A percentile compares a stretch with the other conserved stretches of the same genome.
Conservation (phyloP, 2,888 invertebrate species). For the Mystacides longicornis region DNA sequence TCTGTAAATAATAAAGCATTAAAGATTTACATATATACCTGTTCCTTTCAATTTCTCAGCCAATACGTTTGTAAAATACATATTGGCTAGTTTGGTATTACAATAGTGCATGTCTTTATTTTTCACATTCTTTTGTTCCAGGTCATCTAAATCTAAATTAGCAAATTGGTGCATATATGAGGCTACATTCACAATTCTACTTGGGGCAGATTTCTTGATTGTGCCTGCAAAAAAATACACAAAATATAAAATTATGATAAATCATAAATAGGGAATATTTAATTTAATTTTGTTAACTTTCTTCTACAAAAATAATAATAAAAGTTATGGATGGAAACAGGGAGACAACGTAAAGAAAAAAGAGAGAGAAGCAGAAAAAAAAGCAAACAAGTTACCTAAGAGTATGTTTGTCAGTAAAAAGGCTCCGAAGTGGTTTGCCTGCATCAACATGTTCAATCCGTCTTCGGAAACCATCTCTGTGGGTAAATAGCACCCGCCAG, state of each 20-base stretch:
- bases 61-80: conserved; percentile 10
- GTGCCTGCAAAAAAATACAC: too few relatives aligned
- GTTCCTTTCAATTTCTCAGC: conserved; percentile 12
- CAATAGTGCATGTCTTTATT: neutral
- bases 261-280: too few relatives aligned
- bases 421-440: conserved; percentile 64
- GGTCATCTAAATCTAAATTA: conserved; percentile 36
- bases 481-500: conserved; percentile 44
- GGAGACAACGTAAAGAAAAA: too few relatives aligned
- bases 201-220: conserved; percentile 42
- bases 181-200: conserved; percentile 58
- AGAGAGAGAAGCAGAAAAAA: neutral
- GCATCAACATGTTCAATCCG: conserved; percentile 61
- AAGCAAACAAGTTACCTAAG: conserved; percentile 35
- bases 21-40: too few relatives aligned
- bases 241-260: too few relatives aligned
- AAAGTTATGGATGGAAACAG: too few relatives aligned
- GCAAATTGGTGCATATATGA: conserved; percentile 50
- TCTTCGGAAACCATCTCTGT: conserved; percentile 52
- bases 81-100: conserved; percentile 12
- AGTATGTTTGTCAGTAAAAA: conserved; percentile 65
- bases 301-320: too few relatives aligned
- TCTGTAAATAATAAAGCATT: too few relatives aligned
- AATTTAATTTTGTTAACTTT: too few relatives aligned
- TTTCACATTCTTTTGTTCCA: conserved; percentile 43